Evolutionary conservation across 2,888 invertebrate species (phyloP).

Genomic region (Steromphala cineraria): DNA sequence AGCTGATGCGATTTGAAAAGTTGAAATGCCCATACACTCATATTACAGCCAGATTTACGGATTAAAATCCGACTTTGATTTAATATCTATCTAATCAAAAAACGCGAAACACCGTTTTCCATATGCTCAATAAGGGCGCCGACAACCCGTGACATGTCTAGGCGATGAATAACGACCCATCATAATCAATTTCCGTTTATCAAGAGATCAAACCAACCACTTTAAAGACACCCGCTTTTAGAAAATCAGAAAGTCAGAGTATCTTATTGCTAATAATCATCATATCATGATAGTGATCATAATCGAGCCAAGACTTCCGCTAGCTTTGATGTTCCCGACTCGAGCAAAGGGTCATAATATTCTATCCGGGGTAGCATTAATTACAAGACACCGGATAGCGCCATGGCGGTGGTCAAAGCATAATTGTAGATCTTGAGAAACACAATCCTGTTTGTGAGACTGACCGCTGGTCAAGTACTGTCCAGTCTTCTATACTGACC

Average conservation of each 20-base stretch:
- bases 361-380: not conserved
- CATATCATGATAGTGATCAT: not conserved
- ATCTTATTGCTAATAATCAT: not conserved
- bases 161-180: no score
- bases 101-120: no score
- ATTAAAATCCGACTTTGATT: no score
- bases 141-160: no score
- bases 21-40: no score
- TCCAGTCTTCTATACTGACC: not conserved
- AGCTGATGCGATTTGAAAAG: no score
- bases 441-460: not conserved
- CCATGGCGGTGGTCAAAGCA: not conserved
- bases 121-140: no score
- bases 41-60: no score
- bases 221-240: not conserved
- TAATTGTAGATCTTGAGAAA: not conserved
- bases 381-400: not conserved
- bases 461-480: not conserved
- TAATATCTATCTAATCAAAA: no score
- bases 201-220: not conserved
- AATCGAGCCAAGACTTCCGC: not conserved
- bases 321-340: not conserved
- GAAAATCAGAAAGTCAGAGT: not conserved
- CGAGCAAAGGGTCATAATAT: slow-evolving; percentile 7
- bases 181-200: no score